These are phyloP conservation scores for Zenarchopterus dispar DNA, from an alignment of 2,797 vertebrate genomes.

Conservation along the genomic window DNA sequence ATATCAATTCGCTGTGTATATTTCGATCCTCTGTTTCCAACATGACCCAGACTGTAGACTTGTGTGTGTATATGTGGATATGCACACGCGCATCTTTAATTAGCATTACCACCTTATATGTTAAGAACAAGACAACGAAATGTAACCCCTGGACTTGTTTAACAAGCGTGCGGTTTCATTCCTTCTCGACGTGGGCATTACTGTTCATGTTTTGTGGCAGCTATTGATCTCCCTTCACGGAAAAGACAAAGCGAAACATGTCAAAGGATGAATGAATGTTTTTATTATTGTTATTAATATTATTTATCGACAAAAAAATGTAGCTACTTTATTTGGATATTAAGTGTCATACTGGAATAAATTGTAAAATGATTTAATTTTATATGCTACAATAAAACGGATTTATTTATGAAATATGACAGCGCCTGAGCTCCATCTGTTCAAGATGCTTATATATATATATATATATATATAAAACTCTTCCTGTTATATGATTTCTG, in stretches of 20 bases:
- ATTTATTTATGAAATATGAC: conserved; percentile 97
- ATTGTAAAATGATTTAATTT: conserved; percentile 99
- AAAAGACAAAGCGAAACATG: conserved; percentile 89
- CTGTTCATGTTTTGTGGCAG: conserved; percentile 91
- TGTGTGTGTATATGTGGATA: conserved; percentile 78
- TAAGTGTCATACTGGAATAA: conserved; percentile 99
- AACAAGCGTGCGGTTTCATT: conserved; percentile 83
- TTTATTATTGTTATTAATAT: conserved; percentile 87
- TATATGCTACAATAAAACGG: conserved; percentile 97
- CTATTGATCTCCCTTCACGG: conserved; percentile 85
- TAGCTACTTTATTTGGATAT: conserved; percentile 92
- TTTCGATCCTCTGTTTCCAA: conserved; percentile 80
- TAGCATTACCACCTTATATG: conserved; percentile 75
- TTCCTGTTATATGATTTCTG: conserved; percentile 61
- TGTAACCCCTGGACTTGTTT: conserved; percentile 69
- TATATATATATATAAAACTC: conserved; percentile 45
- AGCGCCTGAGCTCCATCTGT: conserved; percentile 47
- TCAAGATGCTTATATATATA: conserved; percentile 11
- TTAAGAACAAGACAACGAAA: conserved; percentile 68
- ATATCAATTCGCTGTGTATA: conserved; percentile 84
- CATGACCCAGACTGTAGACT: conserved; percentile 82
- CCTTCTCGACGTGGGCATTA: conserved; percentile 90
- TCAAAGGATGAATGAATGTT: conserved; percentile 92
- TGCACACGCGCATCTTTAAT: conserved; percentile 78
- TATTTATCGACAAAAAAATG: conserved; percentile 91